phyloP scores from a whole-genome alignment of 2,797 vertebrate genomes.

The Pempheris klunzingeri region DNA sequence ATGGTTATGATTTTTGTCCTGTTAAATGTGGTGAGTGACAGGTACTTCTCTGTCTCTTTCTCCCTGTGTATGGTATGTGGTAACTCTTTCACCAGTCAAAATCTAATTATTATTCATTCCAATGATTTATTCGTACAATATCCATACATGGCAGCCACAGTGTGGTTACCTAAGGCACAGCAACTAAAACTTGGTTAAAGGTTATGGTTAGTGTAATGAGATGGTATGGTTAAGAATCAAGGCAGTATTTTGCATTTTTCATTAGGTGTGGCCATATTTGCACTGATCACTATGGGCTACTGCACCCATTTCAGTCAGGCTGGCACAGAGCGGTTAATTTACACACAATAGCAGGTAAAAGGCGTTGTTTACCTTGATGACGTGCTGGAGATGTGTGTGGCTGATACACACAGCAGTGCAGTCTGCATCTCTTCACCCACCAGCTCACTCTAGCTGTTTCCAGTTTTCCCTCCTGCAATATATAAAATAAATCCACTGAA shows the following conservation, averaged over 20 bases:
- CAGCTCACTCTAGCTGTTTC: background rate
- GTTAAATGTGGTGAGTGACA: slow-evolving; percentile 53
- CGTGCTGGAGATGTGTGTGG: slow-evolving; percentile 7
- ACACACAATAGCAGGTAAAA: slow-evolving; percentile 9
- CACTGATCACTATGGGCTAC: background rate
- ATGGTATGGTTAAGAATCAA: background rate
- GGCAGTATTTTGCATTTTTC: background rate
- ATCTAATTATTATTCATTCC: background rate
- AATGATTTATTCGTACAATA: background rate
- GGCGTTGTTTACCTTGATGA: slow-evolving; percentile 30
- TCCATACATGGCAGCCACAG: background rate
- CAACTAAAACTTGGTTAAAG: background rate
- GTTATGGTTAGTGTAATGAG: background rate
- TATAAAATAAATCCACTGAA: slow-evolving; percentile 25
- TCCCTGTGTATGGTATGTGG: background rate
- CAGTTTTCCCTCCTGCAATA: background rate
- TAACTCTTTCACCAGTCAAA: slow-evolving; percentile 3
- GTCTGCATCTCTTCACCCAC: slow-evolving; percentile 14
- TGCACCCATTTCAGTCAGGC: background rate
- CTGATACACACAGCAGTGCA: background rate
- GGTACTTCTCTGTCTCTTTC: background rate
- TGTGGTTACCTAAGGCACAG: background rate
- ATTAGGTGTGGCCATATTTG: background rate
- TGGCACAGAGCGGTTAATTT: background rate
- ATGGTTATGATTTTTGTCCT: slow-evolving; percentile 44